Conservation (phyloP, 2,888 invertebrate species). For the Germaria angustata region DNA sequence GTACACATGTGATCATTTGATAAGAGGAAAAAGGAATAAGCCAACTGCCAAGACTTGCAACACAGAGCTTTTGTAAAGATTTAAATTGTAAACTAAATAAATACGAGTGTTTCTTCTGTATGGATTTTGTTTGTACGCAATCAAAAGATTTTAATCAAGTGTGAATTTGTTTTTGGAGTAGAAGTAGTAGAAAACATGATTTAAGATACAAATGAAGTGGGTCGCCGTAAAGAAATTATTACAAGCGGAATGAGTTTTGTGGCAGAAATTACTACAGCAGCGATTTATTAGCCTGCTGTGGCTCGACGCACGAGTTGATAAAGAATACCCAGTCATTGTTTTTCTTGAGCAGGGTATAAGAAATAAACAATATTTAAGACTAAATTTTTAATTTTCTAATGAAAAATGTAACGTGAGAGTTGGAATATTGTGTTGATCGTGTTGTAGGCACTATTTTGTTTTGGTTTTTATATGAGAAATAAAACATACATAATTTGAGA, state of each 20-base stretch:
- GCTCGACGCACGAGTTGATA: background rate
- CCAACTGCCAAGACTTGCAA: background rate
- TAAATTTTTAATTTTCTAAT: conserved; percentile 41
- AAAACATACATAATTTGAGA: no score
- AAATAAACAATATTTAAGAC: no score
- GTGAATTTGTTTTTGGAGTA: conserved; percentile 55
- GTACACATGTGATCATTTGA: conserved; percentile 51
- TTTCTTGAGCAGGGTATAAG: conserved; percentile 8
- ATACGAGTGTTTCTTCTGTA: background rate
- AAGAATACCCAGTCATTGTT: conserved; percentile 36
- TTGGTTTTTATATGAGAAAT: no score
- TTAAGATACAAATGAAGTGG: conserved; percentile 60
- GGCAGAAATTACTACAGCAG: background rate
- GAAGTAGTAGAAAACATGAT: conserved; percentile 11
- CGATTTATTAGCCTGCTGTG: background rate
- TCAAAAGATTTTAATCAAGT: conserved; percentile 62
- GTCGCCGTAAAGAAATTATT: conserved; percentile 50
- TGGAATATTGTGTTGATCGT: conserved; percentile 20
- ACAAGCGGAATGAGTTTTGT: conserved; percentile 32
- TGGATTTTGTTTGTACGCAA: no score
- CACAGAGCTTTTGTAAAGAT: no score
- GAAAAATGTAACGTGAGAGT: conserved; percentile 62
- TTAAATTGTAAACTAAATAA: conserved; percentile 15
- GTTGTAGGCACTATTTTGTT: background rate
- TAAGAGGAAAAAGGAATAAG: conserved; percentile 7